These are phyloP conservation scores for Xylota segnis DNA, from an alignment of 2,888 invertebrate species.

Conservation along the genomic window DNA sequence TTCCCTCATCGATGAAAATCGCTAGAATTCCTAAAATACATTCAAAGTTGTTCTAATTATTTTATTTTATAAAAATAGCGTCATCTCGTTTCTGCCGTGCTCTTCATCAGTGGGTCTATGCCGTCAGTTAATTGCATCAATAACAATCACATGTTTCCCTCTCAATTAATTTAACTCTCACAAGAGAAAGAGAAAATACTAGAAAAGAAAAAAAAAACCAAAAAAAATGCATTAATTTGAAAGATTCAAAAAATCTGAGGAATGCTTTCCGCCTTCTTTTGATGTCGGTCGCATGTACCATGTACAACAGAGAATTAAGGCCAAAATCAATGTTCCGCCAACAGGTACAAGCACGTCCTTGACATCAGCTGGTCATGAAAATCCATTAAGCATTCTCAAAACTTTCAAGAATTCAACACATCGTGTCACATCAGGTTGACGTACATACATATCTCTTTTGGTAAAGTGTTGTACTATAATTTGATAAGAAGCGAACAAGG, in stretches of 20 bases:
- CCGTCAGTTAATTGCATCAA: conserved; percentile 29
- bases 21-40: conserved; percentile 1
- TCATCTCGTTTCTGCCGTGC: background rate
- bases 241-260: conserved; percentile 27
- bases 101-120: background rate
- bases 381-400: conserved; percentile 15
- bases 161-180: background rate
- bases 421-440: conserved; percentile 3
- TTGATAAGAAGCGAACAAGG: background rate
- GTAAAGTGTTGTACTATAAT: background rate
- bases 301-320: conserved; percentile 19
- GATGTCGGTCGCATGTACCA: conserved; percentile 58
- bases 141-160: conserved; percentile 18
- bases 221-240: conserved; percentile 32
- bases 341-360: conserved; percentile 52
- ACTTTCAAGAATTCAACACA: conserved; percentile 14
- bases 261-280: conserved; percentile 72
- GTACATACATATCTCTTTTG: background rate
- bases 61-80: background rate
- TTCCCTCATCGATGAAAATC: background rate
- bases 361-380: conserved; percentile 38
- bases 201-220: background rate
- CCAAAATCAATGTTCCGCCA: conserved; percentile 47
- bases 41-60: conserved; percentile 30
- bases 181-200: background rate